These are phyloP conservation scores for Tetramorium bicarinatum DNA, from an alignment of 2,888 invertebrate species.

Conservation along the genomic window DNA sequence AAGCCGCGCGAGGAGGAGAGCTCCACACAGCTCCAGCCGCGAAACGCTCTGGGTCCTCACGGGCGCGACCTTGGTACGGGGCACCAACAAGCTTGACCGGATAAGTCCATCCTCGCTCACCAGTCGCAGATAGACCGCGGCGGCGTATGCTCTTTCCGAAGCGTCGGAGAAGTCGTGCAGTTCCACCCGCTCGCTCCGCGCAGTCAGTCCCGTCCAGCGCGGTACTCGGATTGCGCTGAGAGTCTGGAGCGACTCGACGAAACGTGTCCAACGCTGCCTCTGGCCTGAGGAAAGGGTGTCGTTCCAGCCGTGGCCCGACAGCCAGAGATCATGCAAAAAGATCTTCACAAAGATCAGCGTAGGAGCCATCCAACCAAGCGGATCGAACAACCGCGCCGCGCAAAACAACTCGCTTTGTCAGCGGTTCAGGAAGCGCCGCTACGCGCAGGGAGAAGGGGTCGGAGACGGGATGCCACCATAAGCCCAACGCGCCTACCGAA, in stretches of 20 bases:
- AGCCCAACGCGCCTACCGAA: neutral
- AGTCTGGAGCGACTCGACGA: no score
- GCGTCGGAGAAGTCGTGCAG: neutral
- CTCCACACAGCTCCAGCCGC: neutral
- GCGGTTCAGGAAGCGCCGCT: neutral
- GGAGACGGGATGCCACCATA: neutral
- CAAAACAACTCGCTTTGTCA: neutral
- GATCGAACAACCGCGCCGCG: neutral
- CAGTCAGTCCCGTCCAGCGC: neutral
- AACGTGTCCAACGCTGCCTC: no score
- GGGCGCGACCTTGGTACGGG: neutral
- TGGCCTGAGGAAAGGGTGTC: neutral
- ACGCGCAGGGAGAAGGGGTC: accelerated
- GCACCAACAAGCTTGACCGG: neutral
- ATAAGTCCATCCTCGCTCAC: neutral
- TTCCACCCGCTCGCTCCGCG: neutral
- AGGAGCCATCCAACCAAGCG: neutral
- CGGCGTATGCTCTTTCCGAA: neutral
- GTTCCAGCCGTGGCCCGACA: neutral
- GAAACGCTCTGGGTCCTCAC: neutral
- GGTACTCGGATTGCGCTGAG: no score
- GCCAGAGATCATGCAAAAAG: neutral
- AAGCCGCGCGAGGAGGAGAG: accelerated
- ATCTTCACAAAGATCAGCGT: neutral
- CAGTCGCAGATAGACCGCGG: neutral